Evolutionary conservation across 2,797 vertebrate species (phyloP).

Genomic region (Poeciliopsis paucimaculata): DNA sequence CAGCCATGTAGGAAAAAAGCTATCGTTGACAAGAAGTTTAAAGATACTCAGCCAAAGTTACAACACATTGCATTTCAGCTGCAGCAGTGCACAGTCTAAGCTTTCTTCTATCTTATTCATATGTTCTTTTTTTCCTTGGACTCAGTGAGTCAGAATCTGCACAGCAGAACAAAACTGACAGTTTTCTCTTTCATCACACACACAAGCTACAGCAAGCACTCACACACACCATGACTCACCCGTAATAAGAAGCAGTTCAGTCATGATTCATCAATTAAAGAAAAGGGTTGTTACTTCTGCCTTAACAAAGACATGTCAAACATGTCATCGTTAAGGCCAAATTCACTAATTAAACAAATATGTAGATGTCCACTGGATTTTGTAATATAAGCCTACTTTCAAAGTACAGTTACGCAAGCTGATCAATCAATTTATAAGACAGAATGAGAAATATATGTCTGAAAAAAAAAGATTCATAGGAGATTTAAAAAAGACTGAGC

Average conservation of each 20-base stretch:
- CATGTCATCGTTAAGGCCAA: constrained; percentile 32
- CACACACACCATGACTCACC: constrained; percentile 41
- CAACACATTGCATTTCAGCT: constrained; percentile 11
- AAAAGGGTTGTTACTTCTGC: constrained; percentile 8
- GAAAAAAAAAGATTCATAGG: background rate
- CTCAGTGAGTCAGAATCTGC: constrained; percentile 44
- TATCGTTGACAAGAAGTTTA: background rate
- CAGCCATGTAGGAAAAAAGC: background rate
- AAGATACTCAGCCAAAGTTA: constrained; percentile 3
- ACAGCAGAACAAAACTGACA: constrained; percentile 20
- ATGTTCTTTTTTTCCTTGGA: constrained; percentile 4
- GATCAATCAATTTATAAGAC: constrained; percentile 11
- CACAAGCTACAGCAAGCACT: constrained; percentile 4
- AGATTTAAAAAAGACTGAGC: background rate
- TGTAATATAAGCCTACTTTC: constrained; percentile 29
- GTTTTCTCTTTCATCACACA: constrained; percentile 8
- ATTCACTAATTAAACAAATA: constrained; percentile 51
- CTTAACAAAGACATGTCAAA: constrained; percentile 5
- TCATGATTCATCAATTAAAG: constrained; percentile 28
- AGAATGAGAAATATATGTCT: background rate
- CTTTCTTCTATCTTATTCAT: constrained; percentile 18
- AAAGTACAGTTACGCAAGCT: constrained; percentile 18
- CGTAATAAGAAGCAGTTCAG: constrained; percentile 36
- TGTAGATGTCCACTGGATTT: constrained; percentile 25
- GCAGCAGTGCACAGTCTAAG: background rate